These are phyloP conservation scores for Limnephilus rhombicus DNA, from an alignment of 2,888 invertebrate species.

Conservation along the genomic window DNA sequence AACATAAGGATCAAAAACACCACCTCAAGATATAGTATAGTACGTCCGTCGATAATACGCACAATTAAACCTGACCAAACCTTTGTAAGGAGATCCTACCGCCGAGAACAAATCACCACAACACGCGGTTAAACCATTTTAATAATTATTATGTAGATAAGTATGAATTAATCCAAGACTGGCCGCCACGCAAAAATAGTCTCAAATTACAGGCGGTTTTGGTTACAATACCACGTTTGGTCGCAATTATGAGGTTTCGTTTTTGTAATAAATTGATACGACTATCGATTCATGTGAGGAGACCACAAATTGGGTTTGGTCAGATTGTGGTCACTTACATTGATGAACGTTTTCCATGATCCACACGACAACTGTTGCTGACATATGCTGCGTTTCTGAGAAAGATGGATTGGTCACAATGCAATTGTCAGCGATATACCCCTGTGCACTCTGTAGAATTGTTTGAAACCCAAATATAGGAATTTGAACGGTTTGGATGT, in stretches of 20 bases:
- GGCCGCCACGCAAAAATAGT: background rate
- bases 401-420: background rate
- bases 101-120: slow-evolving; percentile 31
- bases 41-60: background rate
- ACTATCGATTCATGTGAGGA: background rate
- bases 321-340: background rate
- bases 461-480: background rate
- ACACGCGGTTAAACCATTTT: slow-evolving; percentile 2
- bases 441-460: background rate
- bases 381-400: background rate
- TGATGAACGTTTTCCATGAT: background rate
- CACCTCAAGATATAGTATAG: background rate
- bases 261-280: background rate
- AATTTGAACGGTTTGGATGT: background rate
- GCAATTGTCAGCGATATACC: no score
- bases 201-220: background rate
- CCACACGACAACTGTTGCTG: background rate
- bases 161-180: background rate
- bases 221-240: background rate
- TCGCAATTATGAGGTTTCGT: background rate
- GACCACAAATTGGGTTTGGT: background rate
- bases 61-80: slow-evolving; percentile 8
- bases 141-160: background rate
- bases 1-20: background rate
- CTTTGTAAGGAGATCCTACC: slow-evolving; percentile 21